Evolutionary conservation across 2,888 invertebrate genomes (phyloP).

Genomic region (Parelbella ahira): DNA sequence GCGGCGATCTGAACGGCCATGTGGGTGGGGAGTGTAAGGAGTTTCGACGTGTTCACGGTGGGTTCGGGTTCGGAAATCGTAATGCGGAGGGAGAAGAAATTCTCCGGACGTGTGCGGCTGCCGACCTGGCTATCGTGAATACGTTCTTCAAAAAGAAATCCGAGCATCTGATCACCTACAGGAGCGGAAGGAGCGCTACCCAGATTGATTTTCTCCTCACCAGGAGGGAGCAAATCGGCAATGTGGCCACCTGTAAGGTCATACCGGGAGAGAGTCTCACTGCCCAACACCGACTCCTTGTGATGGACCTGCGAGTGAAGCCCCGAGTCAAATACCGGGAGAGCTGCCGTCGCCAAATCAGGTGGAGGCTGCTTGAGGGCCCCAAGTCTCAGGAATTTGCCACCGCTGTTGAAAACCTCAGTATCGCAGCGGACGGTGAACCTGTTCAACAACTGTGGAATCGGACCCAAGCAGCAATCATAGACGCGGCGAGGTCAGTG

Average conservation of each 20-base stretch:
- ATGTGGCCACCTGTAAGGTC: constrained; percentile 28
- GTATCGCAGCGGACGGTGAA: no score
- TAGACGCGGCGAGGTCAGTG: no score
- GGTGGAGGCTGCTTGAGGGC: no score
- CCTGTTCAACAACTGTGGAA: no score
- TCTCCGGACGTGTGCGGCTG: constrained; percentile 8
- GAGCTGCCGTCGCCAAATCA: no score
- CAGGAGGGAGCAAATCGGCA: not conserved
- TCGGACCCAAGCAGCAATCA: no score
- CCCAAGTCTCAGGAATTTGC: no score
- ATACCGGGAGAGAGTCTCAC: constrained; percentile 28
- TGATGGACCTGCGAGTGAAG: no score
- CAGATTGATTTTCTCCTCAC: constrained; percentile 28
- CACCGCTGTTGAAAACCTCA: no score
- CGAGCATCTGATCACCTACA: constrained; percentile 26
- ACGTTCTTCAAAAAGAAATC: constrained; percentile 26
- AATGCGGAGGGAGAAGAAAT: constrained; percentile 12
- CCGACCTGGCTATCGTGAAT: constrained; percentile 18
- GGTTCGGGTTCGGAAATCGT: constrained; percentile 3
- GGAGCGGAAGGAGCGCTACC: constrained; percentile 15
- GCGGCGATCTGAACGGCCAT: not conserved
- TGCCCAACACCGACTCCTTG: constrained; percentile 28
- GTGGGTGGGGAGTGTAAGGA: not conserved
- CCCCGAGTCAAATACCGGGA: no score
- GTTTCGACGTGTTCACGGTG: not conserved